These are phyloP conservation scores for Procambarus clarkii DNA, from an alignment of 1,140 invertebrate species.

Conservation along the genomic window DNA sequence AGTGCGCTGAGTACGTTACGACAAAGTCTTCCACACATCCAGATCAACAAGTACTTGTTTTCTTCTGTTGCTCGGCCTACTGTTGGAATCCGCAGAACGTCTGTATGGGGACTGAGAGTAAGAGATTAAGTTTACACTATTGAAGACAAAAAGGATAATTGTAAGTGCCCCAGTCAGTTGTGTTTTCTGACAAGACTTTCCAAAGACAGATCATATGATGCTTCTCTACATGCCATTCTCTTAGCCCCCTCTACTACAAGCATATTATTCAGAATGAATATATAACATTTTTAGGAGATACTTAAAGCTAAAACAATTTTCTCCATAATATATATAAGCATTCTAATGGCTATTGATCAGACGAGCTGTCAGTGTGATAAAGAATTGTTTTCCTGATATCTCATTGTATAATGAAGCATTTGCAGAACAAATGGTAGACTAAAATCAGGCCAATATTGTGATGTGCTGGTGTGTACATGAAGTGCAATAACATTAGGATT, in stretches of 20 bases:
- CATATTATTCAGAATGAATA: not conserved
- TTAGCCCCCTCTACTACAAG: not conserved
- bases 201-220: not conserved
- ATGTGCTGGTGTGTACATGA: not conserved
- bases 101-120: conserved; percentile 91
- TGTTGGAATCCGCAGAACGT: conserved; percentile 88
- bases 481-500: not conserved
- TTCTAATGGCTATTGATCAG: not conserved
- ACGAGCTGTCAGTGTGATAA: not conserved
- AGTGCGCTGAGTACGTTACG: conserved; percentile 79
- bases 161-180: not conserved
- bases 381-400: not conserved
- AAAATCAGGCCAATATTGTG: not conserved
- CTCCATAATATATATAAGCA: not conserved
- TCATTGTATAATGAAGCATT: not conserved
- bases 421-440: not conserved
- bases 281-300: not conserved
- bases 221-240: not conserved
- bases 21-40: conserved; percentile 78
- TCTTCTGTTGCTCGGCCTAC: conserved; percentile 91
- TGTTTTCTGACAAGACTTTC: not conserved
- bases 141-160: not conserved
- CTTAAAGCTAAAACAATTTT: not conserved
- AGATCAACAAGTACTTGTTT: conserved; percentile 84
- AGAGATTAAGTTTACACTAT: conserved; percentile 80